Evolutionary conservation across 2,888 invertebrate genomes (phyloP).

Genomic region (Vesta saturnalis): DNA sequence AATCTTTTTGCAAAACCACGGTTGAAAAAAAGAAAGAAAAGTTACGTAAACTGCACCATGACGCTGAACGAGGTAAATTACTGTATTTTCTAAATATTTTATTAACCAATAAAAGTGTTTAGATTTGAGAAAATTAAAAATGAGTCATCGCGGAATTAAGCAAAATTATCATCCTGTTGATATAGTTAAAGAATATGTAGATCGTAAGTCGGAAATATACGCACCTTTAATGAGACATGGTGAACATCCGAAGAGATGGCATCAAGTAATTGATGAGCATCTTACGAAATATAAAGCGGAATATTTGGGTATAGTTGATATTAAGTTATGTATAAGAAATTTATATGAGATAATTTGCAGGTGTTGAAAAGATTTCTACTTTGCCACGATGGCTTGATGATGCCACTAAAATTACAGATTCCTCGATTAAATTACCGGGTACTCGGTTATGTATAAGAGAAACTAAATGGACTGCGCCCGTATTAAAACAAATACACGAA

Average conservation of each 20-base stretch:
- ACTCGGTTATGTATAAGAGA: slow-evolving; percentile 67
- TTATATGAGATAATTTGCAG: slow-evolving; percentile 54
- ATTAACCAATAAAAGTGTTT: slow-evolving; percentile 20
- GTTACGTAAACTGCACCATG: slow-evolving; percentile 66
- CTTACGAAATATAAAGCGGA: slow-evolving; percentile 54
- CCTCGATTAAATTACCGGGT: slow-evolving; percentile 58
- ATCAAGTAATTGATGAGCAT: slow-evolving; percentile 63
- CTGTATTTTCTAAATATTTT: not conserved
- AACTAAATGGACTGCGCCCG: slow-evolving; percentile 73
- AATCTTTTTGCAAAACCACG: slow-evolving; percentile 64
- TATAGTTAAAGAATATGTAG: slow-evolving; percentile 64
- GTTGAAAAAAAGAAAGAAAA: slow-evolving; percentile 67
- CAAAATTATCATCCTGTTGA: slow-evolving; percentile 61
- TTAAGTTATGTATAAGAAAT: not conserved
- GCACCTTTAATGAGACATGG: slow-evolving; percentile 73
- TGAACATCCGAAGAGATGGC: slow-evolving; percentile 71
- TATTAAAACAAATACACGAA: slow-evolving; percentile 68
- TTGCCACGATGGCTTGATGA: slow-evolving; percentile 65
- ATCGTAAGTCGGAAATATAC: slow-evolving; percentile 71
- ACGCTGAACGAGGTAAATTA: slow-evolving; percentile 63
- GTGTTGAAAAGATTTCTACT: slow-evolving; percentile 63
- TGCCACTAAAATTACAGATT: slow-evolving; percentile 62
- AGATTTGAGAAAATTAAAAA: slow-evolving; percentile 65
- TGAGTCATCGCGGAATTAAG: slow-evolving; percentile 57
- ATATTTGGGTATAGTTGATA: slow-evolving; percentile 52